phyloP scores from a whole-genome alignment of 2,888 invertebrate genomes.

The Formica aserva region DNA sequence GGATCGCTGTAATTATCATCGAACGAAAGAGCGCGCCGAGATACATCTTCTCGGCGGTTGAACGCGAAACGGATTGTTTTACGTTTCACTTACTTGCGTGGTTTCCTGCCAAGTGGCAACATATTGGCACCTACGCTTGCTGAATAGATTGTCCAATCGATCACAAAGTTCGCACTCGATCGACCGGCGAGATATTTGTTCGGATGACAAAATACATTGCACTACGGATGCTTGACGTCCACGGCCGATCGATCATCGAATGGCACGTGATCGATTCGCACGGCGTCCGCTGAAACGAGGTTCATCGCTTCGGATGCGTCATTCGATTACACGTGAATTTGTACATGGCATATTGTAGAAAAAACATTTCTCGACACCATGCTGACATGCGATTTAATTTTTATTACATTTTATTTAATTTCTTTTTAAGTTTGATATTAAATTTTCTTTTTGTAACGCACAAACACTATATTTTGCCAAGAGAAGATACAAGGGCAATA shows the following conservation, averaged over 20 bases:
- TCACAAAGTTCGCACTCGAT: slow-evolving; percentile 74
- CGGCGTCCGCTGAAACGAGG: slow-evolving; percentile 59
- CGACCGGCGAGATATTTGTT: slow-evolving; percentile 75
- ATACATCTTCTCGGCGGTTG: slow-evolving; percentile 47
- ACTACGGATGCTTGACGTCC: slow-evolving; percentile 66
- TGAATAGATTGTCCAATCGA: slow-evolving; percentile 76
- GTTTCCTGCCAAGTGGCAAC: slow-evolving; percentile 69
- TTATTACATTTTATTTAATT: background rate
- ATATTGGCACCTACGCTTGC: slow-evolving; percentile 73
- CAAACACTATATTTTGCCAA: background rate
- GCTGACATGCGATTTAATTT: slow-evolving; percentile 28
- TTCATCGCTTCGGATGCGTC: slow-evolving; percentile 60
- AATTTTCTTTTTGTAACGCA: slow-evolving; percentile 19
- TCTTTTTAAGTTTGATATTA: slow-evolving; percentile 26
- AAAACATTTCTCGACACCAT: slow-evolving; percentile 30
- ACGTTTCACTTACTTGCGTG: slow-evolving; percentile 52
- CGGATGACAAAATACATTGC: slow-evolving; percentile 73
- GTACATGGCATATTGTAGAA: slow-evolving; percentile 52
- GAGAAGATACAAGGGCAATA: slow-evolving; percentile 4
- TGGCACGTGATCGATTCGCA: slow-evolving; percentile 72
- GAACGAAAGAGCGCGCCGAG: background rate
- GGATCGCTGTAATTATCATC: slow-evolving; percentile 21
- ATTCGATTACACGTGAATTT: slow-evolving; percentile 67
- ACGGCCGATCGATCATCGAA: slow-evolving; percentile 72
- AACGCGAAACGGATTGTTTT: slow-evolving; percentile 69